A percentile compares a stretch with the other conserved stretches of the same genome.
Conservation (phyloP, 2,888 invertebrate species). For the Lysandra coridon region DNA sequence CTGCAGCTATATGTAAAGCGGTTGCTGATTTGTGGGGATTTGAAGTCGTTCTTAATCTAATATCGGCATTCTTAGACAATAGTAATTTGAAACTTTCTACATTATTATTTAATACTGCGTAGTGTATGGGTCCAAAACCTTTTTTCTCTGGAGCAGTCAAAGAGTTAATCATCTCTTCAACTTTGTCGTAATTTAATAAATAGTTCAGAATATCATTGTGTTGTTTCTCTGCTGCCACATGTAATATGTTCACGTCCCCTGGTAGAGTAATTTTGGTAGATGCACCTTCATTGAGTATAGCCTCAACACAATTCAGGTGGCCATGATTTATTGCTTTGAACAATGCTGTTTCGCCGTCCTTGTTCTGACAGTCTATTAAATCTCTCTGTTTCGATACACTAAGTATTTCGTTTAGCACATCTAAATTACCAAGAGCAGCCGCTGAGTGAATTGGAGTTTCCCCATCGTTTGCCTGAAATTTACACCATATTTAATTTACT, state of each 20-base stretch:
- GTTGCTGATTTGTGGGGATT: conserved; percentile 67
- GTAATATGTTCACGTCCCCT: conserved; percentile 79
- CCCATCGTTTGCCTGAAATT: conserved; percentile 67
- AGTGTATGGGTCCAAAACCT: conserved; percentile 75
- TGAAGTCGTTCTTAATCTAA: conserved; percentile 64
- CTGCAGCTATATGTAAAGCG: conserved; percentile 72
- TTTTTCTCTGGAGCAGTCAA: conserved; percentile 60
- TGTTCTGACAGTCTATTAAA: conserved; percentile 70
- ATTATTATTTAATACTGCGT: conserved; percentile 79
- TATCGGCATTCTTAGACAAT: conserved; percentile 67
- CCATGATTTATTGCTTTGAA: conserved; percentile 69
- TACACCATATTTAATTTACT: not conserved
- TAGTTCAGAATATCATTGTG: conserved; percentile 75
- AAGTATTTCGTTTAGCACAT: conserved; percentile 74
- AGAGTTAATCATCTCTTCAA: conserved; percentile 57
- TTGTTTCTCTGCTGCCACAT: conserved; percentile 80
- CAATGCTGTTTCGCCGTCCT: conserved; percentile 73
- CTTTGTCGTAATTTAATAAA: conserved; percentile 69
- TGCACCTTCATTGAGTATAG: conserved; percentile 71
- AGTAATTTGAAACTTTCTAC: conserved; percentile 68
- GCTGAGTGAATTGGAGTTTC: conserved; percentile 80
- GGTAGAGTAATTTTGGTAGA: conserved; percentile 64
- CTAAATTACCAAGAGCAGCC: conserved; percentile 70
- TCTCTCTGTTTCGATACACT: conserved; percentile 71
- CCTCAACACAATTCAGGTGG: conserved; percentile 64